Evolutionary conservation across 1,140 invertebrate species (phyloP), one percentile per base, ranked within the genome.

Genomic region (Halictus rubicundus): DNA sequence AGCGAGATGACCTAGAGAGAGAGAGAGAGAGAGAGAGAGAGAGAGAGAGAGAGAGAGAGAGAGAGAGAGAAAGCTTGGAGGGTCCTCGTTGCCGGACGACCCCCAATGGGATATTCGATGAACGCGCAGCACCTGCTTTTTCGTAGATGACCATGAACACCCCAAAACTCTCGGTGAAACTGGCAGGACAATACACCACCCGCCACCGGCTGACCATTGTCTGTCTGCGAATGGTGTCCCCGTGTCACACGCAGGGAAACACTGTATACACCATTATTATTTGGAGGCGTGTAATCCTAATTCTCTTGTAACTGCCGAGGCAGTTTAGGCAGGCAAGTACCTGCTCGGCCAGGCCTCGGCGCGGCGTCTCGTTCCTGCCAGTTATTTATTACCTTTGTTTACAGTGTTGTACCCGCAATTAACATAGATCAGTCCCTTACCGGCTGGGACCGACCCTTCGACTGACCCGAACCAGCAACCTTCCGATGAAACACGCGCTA

Each of bases 151-250:
- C 69, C 64, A 16, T 78, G 60, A 57, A 59, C 42, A 66, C 23
- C 66, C 66, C 61, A 61, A 81, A 72, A 79, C 54, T 66, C 23
- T 12, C 23, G 37, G 66, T 63, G 59, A 82, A 88, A 86, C 81
- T 86, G 79, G 69, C 81, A 79, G 83, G 75, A 88, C 87, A 89
- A 89, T 89, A 68, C 68, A 85, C 85, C 88, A 89, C 88, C 88
- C 88, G 87, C 81, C 85, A 89, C 75, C 81, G 78, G 54, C 72
- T 89, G 88, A 87, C 88, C 88, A 89, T 89, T 89, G 88, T 89
- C 81, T 85, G 80, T 57, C 16, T 23, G 21, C 52, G 27, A 37
- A 77, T 71, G 57, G 72, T 76, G 68, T 57, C 21, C 27, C 64
- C 76, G 72, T 84, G 81, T 82, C 80, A 78, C 83, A 32, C 78